phyloP scores from a whole-genome alignment of 2,888 invertebrate species.

The Gibbula magus region DNA sequence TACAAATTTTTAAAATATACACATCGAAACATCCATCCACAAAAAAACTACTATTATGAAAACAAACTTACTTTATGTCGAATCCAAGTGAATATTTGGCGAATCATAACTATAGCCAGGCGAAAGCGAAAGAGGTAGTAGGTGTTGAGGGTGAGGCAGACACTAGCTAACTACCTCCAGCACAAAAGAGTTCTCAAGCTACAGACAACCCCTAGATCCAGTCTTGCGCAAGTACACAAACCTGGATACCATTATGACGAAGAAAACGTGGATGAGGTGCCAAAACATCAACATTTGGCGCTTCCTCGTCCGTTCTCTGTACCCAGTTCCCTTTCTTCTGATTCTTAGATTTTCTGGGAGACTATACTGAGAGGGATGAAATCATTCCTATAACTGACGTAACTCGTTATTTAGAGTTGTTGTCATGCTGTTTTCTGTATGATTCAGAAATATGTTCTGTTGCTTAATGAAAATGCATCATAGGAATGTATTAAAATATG shows the following conservation, averaged over 20 bases:
- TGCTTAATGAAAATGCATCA: too few species aligned
- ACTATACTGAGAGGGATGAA: too few species aligned
- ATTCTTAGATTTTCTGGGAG: too few species aligned
- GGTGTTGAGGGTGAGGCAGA: background rate
- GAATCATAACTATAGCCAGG: background rate
- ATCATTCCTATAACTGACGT: too few species aligned
- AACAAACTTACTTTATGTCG: background rate
- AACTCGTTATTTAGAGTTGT: too few species aligned
- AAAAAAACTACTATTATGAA: background rate
- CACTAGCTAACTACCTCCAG: background rate
- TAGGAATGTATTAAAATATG: too few species aligned
- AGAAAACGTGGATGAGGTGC: background rate
- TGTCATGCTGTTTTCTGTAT: too few species aligned
- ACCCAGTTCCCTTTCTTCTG: too few species aligned
- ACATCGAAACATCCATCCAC: background rate
- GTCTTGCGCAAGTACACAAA: background rate
- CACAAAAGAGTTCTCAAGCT: background rate
- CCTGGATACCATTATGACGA: background rate
- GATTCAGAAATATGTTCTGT: too few species aligned
- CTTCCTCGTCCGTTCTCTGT: background rate
- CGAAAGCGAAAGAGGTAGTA: background rate
- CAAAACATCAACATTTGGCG: background rate
- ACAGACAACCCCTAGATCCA: background rate
- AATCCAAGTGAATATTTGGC: background rate
- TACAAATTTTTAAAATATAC: too few species aligned